Percentiles rank a stretch among this genome's conserved stretches.
Conservation (phyloP, 2,113 vertebrate species). For the Pitta sordida region DNA sequence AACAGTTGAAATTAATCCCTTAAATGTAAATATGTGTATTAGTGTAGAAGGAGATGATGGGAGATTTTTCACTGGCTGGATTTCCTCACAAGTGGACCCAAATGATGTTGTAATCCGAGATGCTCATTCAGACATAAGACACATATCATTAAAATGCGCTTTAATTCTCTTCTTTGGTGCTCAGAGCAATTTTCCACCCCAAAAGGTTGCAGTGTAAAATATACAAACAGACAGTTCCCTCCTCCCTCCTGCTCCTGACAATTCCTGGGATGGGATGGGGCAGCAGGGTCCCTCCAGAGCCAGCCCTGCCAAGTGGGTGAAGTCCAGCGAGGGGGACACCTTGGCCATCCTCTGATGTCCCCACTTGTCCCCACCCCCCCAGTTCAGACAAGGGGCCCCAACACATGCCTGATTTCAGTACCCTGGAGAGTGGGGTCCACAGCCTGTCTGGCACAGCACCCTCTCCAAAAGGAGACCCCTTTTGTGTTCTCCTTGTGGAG, state of each 20-base stretch:
- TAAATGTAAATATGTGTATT: background rate
- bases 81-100: background rate
- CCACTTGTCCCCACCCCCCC: accelerated
- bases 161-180: background rate
- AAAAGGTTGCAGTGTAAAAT: background rate
- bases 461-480: background rate
- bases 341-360: too few relatives aligned
- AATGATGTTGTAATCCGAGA: background rate
- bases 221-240: slow-evolving; percentile 20
- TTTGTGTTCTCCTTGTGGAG: too few relatives aligned
- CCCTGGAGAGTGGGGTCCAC: accelerated
- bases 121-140: slow-evolving; percentile 30
- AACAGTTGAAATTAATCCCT: background rate
- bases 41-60: background rate
- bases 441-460: background rate
- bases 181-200: slow-evolving; percentile 59
- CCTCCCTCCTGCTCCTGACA: accelerated
- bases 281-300: background rate
- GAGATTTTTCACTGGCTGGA: background rate
- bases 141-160: slow-evolving; percentile 41
- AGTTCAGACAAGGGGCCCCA: accelerated
- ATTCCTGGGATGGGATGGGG: background rate
- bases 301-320: background rate
- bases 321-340: accelerated
- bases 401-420: background rate